Evolutionary conservation across 1,140 invertebrate species (phyloP).

Genomic region (Phocides pigmalion): DNA sequence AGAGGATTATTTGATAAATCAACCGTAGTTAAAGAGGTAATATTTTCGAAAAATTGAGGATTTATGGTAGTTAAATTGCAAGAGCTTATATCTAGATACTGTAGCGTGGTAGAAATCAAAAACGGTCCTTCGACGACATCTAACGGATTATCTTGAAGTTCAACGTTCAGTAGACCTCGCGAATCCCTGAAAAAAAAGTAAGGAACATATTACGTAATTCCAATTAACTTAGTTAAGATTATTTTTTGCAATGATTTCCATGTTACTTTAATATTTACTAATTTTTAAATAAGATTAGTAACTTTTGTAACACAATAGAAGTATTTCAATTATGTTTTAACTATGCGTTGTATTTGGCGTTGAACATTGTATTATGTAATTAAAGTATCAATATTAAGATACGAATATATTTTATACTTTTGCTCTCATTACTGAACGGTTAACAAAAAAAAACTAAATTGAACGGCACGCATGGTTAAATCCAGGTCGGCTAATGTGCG

Average conservation of each 20-base stretch:
- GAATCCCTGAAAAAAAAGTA: constrained; percentile 84
- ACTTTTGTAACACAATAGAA: too few species aligned
- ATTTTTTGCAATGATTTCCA: too few species aligned
- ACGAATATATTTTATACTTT: too few species aligned
- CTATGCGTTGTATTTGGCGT: too few species aligned
- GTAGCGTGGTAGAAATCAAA: constrained; percentile 86
- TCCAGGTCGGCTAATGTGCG: background rate
- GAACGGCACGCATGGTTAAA: background rate
- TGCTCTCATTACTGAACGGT: too few species aligned
- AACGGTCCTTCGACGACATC: constrained; percentile 86
- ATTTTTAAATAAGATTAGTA: too few species aligned
- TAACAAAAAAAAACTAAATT: background rate
- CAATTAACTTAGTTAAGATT: too few species aligned
- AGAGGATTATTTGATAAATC: constrained; percentile 89
- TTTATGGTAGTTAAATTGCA: constrained; percentile 86
- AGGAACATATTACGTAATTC: constrained; percentile 18
- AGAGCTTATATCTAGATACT: constrained; percentile 87
- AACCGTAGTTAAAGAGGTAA: constrained; percentile 86
- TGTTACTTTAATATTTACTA: too few species aligned
- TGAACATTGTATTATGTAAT: too few species aligned
- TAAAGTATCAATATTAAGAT: too few species aligned
- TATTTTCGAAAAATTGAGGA: constrained; percentile 87
- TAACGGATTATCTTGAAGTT: constrained; percentile 88
- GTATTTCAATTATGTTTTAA: too few species aligned
- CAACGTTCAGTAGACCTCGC: constrained; percentile 87